These are phyloP conservation scores for Agrotis segetum DNA, from an alignment of 2,888 invertebrate genomes.

Conservation along the genomic window DNA sequence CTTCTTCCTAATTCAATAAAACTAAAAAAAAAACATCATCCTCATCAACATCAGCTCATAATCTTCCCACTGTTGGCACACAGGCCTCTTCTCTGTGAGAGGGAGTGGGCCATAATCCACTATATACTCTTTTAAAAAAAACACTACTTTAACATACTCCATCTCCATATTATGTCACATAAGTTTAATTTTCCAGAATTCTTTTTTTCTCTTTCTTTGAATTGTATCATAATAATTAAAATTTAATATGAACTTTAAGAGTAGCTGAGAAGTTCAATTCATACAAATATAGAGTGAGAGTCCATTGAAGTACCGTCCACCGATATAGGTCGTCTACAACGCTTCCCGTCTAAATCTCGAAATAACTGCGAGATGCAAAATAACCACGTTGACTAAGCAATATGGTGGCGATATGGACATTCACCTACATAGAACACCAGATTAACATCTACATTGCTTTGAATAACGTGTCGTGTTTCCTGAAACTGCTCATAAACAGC, in stretches of 20 bases:
- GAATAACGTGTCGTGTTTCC: constrained; percentile 35
- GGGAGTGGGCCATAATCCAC: no score
- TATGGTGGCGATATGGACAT: constrained; percentile 44
- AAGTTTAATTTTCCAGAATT: no score
- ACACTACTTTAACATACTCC: no score
- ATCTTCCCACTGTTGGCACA: no score
- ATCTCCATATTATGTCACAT: no score
- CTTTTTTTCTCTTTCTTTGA: background rate
- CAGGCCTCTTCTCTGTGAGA: no score
- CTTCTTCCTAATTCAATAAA: no score
- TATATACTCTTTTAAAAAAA: no score
- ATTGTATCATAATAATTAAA: background rate
- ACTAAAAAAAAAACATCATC: no score
- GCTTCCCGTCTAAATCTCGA: constrained; percentile 78
- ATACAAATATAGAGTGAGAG: constrained; percentile 60
- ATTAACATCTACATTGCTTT: constrained; percentile 45
- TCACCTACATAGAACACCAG: constrained; percentile 28
- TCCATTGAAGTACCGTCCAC: constrained; percentile 61
- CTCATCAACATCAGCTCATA: no score
- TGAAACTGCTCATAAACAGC: constrained; percentile 33
- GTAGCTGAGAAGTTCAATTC: constrained; percentile 55
- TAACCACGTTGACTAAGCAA: constrained; percentile 58
- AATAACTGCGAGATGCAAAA: constrained; percentile 70
- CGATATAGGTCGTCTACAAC: constrained; percentile 75
- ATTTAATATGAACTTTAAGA: background rate